A percentile compares a stretch with the other conserved stretches of the same genome.
Evolutionary conservation across 2,113 vertebrate genomes (phyloP).

Genomic region (Columbina picui): DNA sequence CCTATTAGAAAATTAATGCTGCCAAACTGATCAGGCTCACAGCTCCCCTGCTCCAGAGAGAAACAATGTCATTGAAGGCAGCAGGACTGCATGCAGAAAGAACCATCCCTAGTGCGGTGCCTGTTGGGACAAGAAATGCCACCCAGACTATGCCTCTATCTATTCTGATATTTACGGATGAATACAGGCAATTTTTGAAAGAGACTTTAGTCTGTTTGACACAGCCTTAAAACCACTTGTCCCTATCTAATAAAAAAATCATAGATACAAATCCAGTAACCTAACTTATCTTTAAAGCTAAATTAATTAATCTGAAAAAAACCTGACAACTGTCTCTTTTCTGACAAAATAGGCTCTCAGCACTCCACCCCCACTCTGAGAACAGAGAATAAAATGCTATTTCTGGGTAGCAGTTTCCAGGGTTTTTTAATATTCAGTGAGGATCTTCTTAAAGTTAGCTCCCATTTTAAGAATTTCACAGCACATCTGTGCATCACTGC

Average conservation of each 20-base stretch:
- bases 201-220: neutral
- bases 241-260: neutral
- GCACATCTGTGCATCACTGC: neutral
- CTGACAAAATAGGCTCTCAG: neutral
- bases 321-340: neutral
- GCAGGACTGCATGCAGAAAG: neutral
- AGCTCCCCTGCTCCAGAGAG: neutral
- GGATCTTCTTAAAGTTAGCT: neutral
- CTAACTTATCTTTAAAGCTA: neutral
- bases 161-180: neutral
- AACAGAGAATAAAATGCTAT: neutral
- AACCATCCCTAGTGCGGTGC: neutral
- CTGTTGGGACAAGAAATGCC: neutral
- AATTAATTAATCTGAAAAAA: neutral
- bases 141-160: neutral
- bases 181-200: neutral
- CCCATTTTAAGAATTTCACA: constrained; percentile 27
- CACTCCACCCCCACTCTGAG: neutral
- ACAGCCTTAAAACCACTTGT: neutral
- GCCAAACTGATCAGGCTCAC: neutral
- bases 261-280: neutral
- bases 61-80: neutral
- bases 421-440: constrained; percentile 38
- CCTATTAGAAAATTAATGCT: neutral
- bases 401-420: neutral